These are phyloP conservation scores for Phthorimaea operculella DNA, from an alignment of 1,140 invertebrate species.

Conservation along the genomic window DNA sequence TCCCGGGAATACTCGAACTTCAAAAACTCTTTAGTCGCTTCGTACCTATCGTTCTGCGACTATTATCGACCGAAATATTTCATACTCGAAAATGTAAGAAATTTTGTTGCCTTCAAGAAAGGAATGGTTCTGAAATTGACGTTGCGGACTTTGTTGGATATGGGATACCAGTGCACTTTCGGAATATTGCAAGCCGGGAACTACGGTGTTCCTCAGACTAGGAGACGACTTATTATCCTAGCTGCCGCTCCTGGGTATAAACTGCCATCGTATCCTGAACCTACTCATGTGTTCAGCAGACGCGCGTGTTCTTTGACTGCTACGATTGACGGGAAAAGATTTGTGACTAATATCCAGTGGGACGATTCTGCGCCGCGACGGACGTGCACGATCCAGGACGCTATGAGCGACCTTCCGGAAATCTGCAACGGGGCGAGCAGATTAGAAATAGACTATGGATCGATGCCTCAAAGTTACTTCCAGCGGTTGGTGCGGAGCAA, in stretches of 20 bases:
- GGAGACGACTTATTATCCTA: conserved; percentile 82
- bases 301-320: conserved; percentile 78
- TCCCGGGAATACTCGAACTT: conserved; percentile 88
- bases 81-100: conserved; percentile 88
- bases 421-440: conserved; percentile 79
- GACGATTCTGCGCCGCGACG: conserved; percentile 76
- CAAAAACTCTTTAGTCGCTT: conserved; percentile 89
- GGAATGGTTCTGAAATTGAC: conserved; percentile 87
- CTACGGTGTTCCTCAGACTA: conserved; percentile 87
- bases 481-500: conserved; percentile 78
- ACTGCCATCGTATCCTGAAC: conserved; percentile 84
- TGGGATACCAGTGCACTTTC: conserved; percentile 92
- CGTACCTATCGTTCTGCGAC: conserved; percentile 87
- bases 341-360: conserved; percentile 53
- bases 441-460: conserved; percentile 80
- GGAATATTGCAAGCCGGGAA: conserved; percentile 88
- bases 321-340: conserved; percentile 78
- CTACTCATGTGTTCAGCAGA: conserved; percentile 81
- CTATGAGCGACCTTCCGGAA: conserved; percentile 84
- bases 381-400: conserved; percentile 82
- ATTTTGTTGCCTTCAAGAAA: conserved; percentile 84
- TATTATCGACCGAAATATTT: conserved; percentile 89
- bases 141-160: conserved; percentile 78
- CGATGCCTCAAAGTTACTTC: conserved; percentile 79
- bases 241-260: conserved; percentile 85